Evolutionary conservation across 2,113 vertebrate species (phyloP), one percentile per base, ranked within the genome.

Genomic region (Bubo blakistoni): DNA sequence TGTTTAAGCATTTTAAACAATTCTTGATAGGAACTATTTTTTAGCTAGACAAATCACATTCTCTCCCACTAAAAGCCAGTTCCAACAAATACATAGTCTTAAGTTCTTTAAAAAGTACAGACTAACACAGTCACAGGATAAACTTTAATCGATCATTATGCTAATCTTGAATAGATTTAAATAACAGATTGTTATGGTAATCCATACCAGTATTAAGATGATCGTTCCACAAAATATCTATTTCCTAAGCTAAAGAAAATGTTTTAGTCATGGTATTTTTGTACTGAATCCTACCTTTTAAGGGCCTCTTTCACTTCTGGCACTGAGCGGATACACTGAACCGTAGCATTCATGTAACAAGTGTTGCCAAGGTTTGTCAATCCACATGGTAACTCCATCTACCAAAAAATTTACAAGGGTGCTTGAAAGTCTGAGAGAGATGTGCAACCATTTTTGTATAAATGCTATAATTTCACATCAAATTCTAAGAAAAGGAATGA

Each of bases 321-420:
- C 97, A 99, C 99, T 34, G 99, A 99, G 94, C 99, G 99, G 96
- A 99, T 99, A 98, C 99, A 99, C 93, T 99, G 99, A 97, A 99
- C 99, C 5, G 99, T 99, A 94, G 99, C 99, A 57, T 99, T 99
- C 99, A 99, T 99, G 96, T 99, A 99, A 97, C 99, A 99, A 81
- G 99, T 99, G 97, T 99, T 99, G 91, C 99, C 99, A 96, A 99
- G 96, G 97, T 99, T 99, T 91, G 99, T 99, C 97, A 99, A 98
- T 61, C 99, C 99, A 97, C 99, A 99, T 1, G 99, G 99, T 93
- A 99, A 97, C 91, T 99, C 99, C 99, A 99, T 99, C 99, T 99
- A 94, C 40, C 94, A 95, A 88, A 88, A 97, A 84, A 95, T 32
- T 36, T 63, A 90, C 51, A 90, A 71, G 73, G 76, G 21, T 17